A percentile compares a stretch with the other conserved stretches of the same genome.
phyloP scores from a whole-genome alignment of 2,888 invertebrate genomes.

The Acleris sparsana region DNA sequence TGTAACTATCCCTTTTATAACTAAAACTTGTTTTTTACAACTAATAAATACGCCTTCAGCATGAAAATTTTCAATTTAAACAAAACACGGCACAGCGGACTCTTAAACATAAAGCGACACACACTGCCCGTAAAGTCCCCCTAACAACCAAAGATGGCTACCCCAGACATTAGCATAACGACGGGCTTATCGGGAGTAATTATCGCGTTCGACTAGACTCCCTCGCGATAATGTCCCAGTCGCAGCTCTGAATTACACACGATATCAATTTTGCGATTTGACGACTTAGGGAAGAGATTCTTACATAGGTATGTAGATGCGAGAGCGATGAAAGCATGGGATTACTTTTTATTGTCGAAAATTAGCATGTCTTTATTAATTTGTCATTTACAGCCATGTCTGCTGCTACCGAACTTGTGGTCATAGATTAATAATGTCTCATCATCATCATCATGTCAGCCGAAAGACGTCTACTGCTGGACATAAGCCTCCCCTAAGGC shows the following conservation, averaged over 20 bases:
- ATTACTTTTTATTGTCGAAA: neutral
- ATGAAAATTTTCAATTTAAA: too few relatives aligned
- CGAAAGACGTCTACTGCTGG: too few relatives aligned
- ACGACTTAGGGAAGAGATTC: conserved; percentile 29
- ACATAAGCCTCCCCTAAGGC: too few relatives aligned
- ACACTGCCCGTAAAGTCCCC: neutral
- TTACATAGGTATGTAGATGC: neutral
- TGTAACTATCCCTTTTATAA: too few relatives aligned
- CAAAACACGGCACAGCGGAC: too few relatives aligned
- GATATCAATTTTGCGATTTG: conserved; percentile 47
- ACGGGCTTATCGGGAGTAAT: conserved; percentile 53
- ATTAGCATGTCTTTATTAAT: neutral
- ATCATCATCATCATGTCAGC: too few relatives aligned
- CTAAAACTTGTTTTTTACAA: too few relatives aligned
- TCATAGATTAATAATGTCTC: too few relatives aligned
- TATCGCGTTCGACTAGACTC: conserved; percentile 54
- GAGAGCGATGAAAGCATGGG: neutral
- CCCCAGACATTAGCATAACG: conserved; percentile 51
- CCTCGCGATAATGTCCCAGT: conserved; percentile 48
- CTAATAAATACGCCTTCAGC: too few relatives aligned
- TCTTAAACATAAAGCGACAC: neutral
- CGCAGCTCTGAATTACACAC: conserved; percentile 37
- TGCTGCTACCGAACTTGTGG: too few relatives aligned
- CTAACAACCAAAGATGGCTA: conserved; percentile 38
- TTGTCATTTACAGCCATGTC: neutral